A percentile compares a stretch with the other conserved stretches of the same genome.
These are phyloP conservation scores for Calcarius lapponicus DNA, from an alignment of 2,797 vertebrate genomes.

Conservation along the genomic window DNA sequence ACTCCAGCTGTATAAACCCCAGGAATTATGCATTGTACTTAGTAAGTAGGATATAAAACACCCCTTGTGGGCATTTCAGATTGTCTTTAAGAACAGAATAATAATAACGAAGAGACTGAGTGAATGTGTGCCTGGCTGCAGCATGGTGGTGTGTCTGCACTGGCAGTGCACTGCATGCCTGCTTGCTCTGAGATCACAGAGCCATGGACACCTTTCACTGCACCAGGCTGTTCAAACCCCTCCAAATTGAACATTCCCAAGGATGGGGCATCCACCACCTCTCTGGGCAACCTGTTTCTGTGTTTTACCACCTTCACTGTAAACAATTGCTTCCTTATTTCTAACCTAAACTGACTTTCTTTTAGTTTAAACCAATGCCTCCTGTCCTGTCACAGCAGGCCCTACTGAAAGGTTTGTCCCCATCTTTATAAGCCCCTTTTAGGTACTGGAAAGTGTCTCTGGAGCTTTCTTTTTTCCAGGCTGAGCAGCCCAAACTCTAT, in stretches of 20 bases:
- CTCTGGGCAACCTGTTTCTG: neutral
- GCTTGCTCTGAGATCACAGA: neutral
- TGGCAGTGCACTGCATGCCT: neutral
- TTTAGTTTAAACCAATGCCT: neutral
- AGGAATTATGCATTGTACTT: neutral
- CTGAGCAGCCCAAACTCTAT: neutral
- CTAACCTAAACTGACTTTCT: neutral
- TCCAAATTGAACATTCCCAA: neutral
- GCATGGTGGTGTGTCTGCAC: neutral
- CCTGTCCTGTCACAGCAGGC: neutral
- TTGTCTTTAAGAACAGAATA: neutral
- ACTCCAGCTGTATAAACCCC: neutral
- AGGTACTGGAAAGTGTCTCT: neutral
- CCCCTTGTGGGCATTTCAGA: neutral
- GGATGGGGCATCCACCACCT: neutral
- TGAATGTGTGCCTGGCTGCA: neutral
- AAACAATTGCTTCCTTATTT: neutral
- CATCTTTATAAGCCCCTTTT: neutral
- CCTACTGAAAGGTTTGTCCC: neutral
- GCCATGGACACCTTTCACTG: too few relatives aligned
- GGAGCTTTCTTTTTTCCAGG: neutral
- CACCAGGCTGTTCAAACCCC: neutral
- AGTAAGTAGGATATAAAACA: neutral
- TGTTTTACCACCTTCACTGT: neutral
- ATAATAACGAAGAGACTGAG: neutral